Evolutionary conservation across 2,888 invertebrate species (phyloP), one percentile per base, ranked within the genome.

Genomic region (Campopleginae sp.): DNA sequence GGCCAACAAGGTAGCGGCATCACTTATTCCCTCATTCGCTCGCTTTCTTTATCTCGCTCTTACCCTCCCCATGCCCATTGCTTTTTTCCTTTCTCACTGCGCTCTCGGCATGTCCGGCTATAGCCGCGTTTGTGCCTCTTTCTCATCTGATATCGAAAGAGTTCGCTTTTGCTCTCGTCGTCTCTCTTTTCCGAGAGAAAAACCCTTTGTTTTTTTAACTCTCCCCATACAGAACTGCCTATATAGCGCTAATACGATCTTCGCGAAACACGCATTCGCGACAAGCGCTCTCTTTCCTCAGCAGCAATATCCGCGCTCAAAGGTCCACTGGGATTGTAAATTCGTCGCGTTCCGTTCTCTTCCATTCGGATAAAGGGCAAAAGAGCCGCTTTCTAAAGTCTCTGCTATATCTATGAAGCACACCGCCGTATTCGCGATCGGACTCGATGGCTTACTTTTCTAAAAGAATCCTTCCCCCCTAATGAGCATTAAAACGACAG

Each of bases 271-370:
- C 33, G 48, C 77, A 81, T 63, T 61, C 75, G 65, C 78, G 68
- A n/a, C 31, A 54, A 66, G 58, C 27, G 33, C 31, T 27, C 33
- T 44, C n/a, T 78, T 68, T 31, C 44, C 17, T 71, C 44, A 10
- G 71, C 63, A 17, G 66, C 74, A 19, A 61, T 54, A 54, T 51
- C 54, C 65, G 81, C 38, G 51, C 48, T 44, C 66, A 61, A 77
- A 80, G 63, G 12, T 63, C 51, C 72, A 72, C 74, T 76, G 80
- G 89, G 90, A 90, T 91, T 92, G 90, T 92, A 92, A 92, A 92
- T 92, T 92, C 90, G 90, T 90, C 72, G 89, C 88, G 90, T 88
- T 88, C 46, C 58, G 90, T 87, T 72, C 72, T 66, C 61, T 81
- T 51, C 46, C n/a, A 1, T 19, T 27, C 33, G 66, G 80, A 90